phyloP scores from a whole-genome alignment of 2,113 vertebrate species.

The Nesogale talazaci region DNA sequence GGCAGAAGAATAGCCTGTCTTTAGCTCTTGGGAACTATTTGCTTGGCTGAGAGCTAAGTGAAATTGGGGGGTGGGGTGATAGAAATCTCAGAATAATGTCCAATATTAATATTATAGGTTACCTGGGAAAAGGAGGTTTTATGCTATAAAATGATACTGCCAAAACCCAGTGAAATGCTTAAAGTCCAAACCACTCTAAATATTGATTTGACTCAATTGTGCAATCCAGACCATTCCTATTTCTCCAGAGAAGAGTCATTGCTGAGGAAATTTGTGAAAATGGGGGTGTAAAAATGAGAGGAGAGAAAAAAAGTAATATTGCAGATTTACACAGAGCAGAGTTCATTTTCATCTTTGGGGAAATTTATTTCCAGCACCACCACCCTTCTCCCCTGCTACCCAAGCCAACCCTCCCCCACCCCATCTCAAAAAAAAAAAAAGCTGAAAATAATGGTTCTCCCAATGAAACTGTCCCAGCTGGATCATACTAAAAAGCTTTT shows the following conservation, averaged over 20 bases:
- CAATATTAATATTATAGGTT: conserved; percentile 48
- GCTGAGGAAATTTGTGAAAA: conserved; percentile 54
- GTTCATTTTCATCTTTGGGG: conserved; percentile 73
- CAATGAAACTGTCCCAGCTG: conserved; percentile 67
- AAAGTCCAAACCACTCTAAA: conserved; percentile 60
- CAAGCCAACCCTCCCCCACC: neutral
- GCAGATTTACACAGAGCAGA: neutral
- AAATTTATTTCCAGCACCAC: conserved; percentile 78
- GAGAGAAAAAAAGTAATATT: conserved; percentile 8
- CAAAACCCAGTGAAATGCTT: neutral
- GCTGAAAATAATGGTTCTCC: conserved; percentile 71
- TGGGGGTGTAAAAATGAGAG: conserved; percentile 40
- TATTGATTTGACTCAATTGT: conserved; percentile 61
- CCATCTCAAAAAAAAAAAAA: neutral
- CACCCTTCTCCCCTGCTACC: neutral
- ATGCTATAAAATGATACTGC: conserved; percentile 29
- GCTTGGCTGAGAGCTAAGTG: conserved; percentile 36
- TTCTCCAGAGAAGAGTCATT: conserved; percentile 50
- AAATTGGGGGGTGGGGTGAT: neutral
- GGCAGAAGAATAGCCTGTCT: conserved; percentile 20
- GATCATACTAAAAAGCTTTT: conserved; percentile 86
- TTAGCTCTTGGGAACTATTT: conserved; percentile 37
- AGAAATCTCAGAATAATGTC: conserved; percentile 50
- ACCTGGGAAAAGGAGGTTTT: conserved; percentile 50
- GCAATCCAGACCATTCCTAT: conserved; percentile 45